Evolutionary conservation across 2,113 vertebrate genomes (phyloP), one percentile per base, ranked within the genome.

Genomic region (Rafetus swinhoei): DNA sequence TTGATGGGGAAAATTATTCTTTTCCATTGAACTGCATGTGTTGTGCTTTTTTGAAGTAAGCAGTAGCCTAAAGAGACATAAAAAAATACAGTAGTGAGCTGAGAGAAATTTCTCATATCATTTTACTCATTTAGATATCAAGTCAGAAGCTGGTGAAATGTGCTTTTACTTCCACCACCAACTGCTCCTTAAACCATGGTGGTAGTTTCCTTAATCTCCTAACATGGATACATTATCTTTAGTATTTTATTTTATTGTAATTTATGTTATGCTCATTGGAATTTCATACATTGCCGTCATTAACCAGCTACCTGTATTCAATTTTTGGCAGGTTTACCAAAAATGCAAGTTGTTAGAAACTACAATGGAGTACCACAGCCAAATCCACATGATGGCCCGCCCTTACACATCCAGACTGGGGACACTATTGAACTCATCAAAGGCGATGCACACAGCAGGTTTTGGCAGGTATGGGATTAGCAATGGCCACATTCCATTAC

Each of bases 291-390:
- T 60, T 60, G 24, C 39, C 39, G n/a, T 65, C 60, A 8, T 80
- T 56, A 55, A 6, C 45, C 87, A 39, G 90, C 89, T 95, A 60
- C 52, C 12, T 1, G 77, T 32, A n/a, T 6, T 81, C 59, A 27
- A 1, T 2, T 56, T 76, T 88, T 35, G 6, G 16, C 94, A 99
- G 99, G 99, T 95, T 98, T 99, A 94, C 99, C 99, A 35, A 99
- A 99, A 98, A 99, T 99, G 99, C 97, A 99, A 96, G 99, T 99
- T 2, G 99, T 99, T 96, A 97, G 98, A 94, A 99, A 97, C 96
- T 99, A 99, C 87, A 96, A 21, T 3, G 99, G 99, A 1, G 90
- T 96, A 4, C 99, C 99, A 0, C 98, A 98, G 60, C 99, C 99
- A 0, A 81, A 96, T 0, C 90, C 94, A 6, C 97, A 97, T 0